phyloP scores from a whole-genome alignment of 2,888 invertebrate genomes.

The Lepeophtheirus nordmannii region DNA sequence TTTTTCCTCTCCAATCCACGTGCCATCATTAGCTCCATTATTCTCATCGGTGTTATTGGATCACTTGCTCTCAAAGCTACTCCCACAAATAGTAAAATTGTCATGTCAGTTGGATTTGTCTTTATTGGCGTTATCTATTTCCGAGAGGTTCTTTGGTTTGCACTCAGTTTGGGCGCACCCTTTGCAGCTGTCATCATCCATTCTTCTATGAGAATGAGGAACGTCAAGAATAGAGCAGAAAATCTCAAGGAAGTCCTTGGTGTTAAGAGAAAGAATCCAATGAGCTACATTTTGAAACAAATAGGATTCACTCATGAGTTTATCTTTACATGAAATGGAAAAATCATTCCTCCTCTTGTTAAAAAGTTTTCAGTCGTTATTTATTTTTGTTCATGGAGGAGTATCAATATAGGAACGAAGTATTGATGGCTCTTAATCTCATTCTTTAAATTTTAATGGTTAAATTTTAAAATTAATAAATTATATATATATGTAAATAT shows the following conservation, averaged over 20 bases:
- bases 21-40: not conserved
- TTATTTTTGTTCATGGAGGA: no score
- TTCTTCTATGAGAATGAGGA: not conserved
- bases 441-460: no score
- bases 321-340: no score
- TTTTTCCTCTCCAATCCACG: not conserved
- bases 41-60: not conserved
- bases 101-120: not conserved
- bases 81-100: not conserved
- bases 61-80: no score
- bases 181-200: not conserved
- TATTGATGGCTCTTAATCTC: no score
- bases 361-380: no score
- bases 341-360: no score
- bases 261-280: not conserved
- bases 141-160: conserved; percentile 2
- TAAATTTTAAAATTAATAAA: no score
- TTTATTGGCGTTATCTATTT: not conserved
- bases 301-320: not conserved
- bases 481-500: no score
- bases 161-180: not conserved
- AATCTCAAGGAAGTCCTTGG: not conserved
- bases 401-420: no score
- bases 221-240: not conserved
- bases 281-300: not conserved